These are phyloP conservation scores for Tiphia femorata DNA, from an alignment of 2,888 invertebrate species.

Conservation along the genomic window DNA sequence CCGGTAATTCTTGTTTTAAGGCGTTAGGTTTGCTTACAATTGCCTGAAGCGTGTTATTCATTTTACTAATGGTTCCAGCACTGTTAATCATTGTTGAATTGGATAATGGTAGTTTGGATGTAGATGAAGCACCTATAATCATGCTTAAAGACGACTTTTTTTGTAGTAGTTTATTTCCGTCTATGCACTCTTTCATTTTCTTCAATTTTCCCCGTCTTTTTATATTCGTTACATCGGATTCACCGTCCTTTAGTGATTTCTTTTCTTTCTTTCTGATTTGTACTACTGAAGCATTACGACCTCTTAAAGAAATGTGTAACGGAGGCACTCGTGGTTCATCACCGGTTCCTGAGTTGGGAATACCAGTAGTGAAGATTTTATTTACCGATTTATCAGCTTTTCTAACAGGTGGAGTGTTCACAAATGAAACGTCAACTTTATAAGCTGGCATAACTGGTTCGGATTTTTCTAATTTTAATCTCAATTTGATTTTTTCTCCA, in stretches of 20 bases:
- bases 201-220: slow-evolving; percentile 70
- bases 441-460: slow-evolving; percentile 85
- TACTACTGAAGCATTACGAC: slow-evolving; percentile 85
- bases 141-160: slow-evolving; percentile 63
- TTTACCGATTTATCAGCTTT: slow-evolving; percentile 70
- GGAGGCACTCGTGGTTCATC: slow-evolving; percentile 90
- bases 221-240: slow-evolving; percentile 62
- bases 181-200: slow-evolving; percentile 70
- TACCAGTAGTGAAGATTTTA: slow-evolving; percentile 68
- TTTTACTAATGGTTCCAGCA: slow-evolving; percentile 57
- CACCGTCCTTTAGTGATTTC: slow-evolving; percentile 72
- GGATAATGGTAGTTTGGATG: slow-evolving; percentile 61
- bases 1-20: slow-evolving; percentile 59
- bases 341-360: slow-evolving; percentile 48
- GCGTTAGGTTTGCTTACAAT: slow-evolving; percentile 62
- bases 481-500: slow-evolving; percentile 84
- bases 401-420: slow-evolving; percentile 71
- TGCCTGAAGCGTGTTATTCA: slow-evolving; percentile 61
- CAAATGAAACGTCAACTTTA: slow-evolving; percentile 84
- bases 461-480: slow-evolving; percentile 86
- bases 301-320: slow-evolving; percentile 87
- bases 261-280: slow-evolving; percentile 81
- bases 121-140: slow-evolving; percentile 60
- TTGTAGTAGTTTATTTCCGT: slow-evolving; percentile 63
- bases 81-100: slow-evolving; percentile 62